Base-by-base conservation (phyloP, 2,113 vertebrate species). In the Pholis gunnellus region DNA sequence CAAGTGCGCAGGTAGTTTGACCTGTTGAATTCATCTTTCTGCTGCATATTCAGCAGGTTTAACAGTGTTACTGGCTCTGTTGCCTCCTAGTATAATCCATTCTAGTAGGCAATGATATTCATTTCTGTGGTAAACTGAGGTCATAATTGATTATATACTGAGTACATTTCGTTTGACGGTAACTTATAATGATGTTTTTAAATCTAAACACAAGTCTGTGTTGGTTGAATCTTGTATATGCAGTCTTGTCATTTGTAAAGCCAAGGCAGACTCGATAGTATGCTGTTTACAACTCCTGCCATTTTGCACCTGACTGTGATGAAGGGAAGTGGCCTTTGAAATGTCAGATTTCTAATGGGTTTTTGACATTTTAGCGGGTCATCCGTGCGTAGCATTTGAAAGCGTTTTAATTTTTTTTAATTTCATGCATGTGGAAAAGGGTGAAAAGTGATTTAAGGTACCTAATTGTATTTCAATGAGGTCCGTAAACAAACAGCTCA, bases 11-110 rank as follows among this genome's bases (percentile, higher is more conserved):
- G 65, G 31, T 22, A 78, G 48, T 75, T 50, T 82, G 75, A 91
- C 86, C 85, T 92, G 89, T 92, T 94, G 89, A 85, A 61, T 79
- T 38, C 9, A 70, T 36, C 31, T 63, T 42, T 72, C 38, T 38
- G 0, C 60, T 79, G 42, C 38, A 77, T 44, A 2, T 48, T 25
- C 46, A 67, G 7, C 31, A 1, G 17, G 14, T 71, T 80, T 15
- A 73, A 20, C 9, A 25, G 6, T 22, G 6, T 42, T 4, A 22
- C 50, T 17, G 9, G 6, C 22, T 52, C 36, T 69, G 52, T 29
- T 29, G 29, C 15, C n/a, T 31, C 36, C 22, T 31, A 11, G 40
- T 40, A 29, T 18, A 0, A 1, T 10, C 9, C 0, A 4, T 9
- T 54, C 20, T 22, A n/a, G 50, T 20, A n/a, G 20, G 50, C 48